These are phyloP conservation scores for Antitype chi DNA, from an alignment of 2,888 invertebrate species.

Conservation along the genomic window DNA sequence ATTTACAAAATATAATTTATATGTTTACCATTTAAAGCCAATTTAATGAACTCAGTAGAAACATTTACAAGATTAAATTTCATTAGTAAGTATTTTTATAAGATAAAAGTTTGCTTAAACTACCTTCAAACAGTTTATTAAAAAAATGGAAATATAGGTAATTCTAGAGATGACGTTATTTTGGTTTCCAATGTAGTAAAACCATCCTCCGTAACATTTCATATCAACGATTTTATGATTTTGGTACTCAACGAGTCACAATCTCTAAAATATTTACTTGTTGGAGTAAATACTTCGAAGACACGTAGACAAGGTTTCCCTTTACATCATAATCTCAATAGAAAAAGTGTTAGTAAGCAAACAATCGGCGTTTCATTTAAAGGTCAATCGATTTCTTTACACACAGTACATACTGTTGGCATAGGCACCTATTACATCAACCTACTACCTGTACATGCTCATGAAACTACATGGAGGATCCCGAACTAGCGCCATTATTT, in stretches of 20 bases:
- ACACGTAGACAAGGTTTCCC: conserved; percentile 57
- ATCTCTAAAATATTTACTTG: conserved; percentile 39
- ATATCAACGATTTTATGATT: conserved; percentile 8
- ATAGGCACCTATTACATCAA: conserved; percentile 51
- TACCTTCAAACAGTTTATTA: background rate
- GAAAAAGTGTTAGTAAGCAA: conserved; percentile 56
- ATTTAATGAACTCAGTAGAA: background rate
- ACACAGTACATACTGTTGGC: conserved; percentile 42
- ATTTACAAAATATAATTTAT: background rate
- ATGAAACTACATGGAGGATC: conserved; percentile 28
- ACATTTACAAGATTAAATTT: background rate
- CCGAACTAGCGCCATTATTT: conserved; percentile 64
- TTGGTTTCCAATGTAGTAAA: conserved; percentile 14
- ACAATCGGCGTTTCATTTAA: conserved; percentile 64
- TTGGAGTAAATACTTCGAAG: conserved; percentile 26
- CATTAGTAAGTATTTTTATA: background rate
- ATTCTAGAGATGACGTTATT: conserved; percentile 58
- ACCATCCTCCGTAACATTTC: background rate
- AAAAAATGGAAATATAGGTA: conserved; percentile 10
- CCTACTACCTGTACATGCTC: conserved; percentile 33
- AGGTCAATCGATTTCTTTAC: conserved; percentile 69
- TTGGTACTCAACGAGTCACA: conserved; percentile 25
- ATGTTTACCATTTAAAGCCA: too few relatives aligned
- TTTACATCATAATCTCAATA: conserved; percentile 28
- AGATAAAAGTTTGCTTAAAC: conserved; percentile 6